A percentile compares a stretch with the other conserved stretches of the same genome.
These are phyloP conservation scores for Drosophila pseudotakahashii DNA, from an alignment of 2,888 invertebrate species.

Conservation along the genomic window DNA sequence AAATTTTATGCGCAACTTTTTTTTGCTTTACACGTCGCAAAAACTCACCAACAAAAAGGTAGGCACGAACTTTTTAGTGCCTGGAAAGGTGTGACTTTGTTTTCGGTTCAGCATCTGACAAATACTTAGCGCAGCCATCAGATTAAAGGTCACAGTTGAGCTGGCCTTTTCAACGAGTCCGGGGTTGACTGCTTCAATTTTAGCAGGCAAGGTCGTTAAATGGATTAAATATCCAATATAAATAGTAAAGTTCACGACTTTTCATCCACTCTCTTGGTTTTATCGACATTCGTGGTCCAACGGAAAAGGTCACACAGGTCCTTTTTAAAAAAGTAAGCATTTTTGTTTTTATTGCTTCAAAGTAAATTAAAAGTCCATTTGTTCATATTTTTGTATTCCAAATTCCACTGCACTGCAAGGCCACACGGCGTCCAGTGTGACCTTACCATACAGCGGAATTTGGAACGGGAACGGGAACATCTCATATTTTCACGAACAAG, in stretches of 20 bases:
- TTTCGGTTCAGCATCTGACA: not conserved
- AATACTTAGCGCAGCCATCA: not conserved
- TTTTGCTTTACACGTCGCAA: constrained; percentile 44
- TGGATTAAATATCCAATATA: too few relatives aligned
- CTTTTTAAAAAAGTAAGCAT: too few relatives aligned
- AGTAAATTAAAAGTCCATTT: too few relatives aligned
- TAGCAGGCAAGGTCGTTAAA: too few relatives aligned
- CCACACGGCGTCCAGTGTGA: not conserved
- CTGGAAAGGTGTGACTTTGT: not conserved
- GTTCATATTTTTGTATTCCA: too few relatives aligned
- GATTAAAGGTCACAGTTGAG: not conserved
- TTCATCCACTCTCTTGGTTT: not conserved
- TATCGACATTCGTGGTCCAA: not conserved
- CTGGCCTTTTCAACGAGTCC: too few relatives aligned
- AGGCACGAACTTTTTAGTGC: constrained; percentile 6
- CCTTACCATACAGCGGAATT: too few relatives aligned
- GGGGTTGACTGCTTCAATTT: too few relatives aligned
- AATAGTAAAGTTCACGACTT: not conserved
- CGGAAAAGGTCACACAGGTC: too few relatives aligned
- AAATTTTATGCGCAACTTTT: constrained; percentile 69
- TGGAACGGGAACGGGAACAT: not conserved
- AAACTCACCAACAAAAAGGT: not conserved
- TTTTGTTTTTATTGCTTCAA: too few relatives aligned
- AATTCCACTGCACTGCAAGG: not conserved
- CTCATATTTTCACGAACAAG: not conserved